phyloP scores from a whole-genome alignment of 2,797 vertebrate species.

The Microcaecilia unicolor region DNA sequence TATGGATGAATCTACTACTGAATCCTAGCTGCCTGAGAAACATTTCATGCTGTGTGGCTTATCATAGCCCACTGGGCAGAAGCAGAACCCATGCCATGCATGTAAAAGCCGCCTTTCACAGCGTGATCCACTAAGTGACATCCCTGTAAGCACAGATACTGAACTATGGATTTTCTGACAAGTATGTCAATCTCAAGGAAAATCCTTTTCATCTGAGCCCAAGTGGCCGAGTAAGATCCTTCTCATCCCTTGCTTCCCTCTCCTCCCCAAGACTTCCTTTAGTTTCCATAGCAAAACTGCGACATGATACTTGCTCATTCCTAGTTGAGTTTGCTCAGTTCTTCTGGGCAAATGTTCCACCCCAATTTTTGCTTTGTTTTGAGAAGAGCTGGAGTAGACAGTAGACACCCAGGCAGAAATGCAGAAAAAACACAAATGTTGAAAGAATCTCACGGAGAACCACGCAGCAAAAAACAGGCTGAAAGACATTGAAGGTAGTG shows the following conservation, averaged over 20 bases:
- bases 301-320: not conserved
- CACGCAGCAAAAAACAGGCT: too few relatives aligned
- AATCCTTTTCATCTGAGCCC: slow-evolving; percentile 1
- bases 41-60: too few relatives aligned
- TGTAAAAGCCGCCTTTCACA: too few relatives aligned
- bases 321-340: not conserved
- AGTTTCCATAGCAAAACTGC: not conserved
- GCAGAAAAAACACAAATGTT: too few relatives aligned
- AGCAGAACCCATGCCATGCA: too few relatives aligned
- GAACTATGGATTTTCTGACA: slow-evolving; percentile 16
- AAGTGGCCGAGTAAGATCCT: slow-evolving; percentile 3
- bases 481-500: too few relatives aligned
- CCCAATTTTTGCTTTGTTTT: not conserved
- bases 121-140: too few relatives aligned
- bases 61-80: slow-evolving; percentile 23
- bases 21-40: too few relatives aligned
- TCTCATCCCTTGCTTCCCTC: not conserved
- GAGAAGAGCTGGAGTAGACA: too few relatives aligned
- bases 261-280: not conserved
- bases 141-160: slow-evolving; percentile 20
- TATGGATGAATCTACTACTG: slow-evolving; percentile 18
- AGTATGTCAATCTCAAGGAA: slow-evolving; percentile 26
- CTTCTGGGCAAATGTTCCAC: not conserved
- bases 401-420: too few relatives aligned
- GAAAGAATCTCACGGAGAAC: too few relatives aligned